Conservation (phyloP, 2,797 vertebrate genomes). For the Coendou prehensilis region DNA sequence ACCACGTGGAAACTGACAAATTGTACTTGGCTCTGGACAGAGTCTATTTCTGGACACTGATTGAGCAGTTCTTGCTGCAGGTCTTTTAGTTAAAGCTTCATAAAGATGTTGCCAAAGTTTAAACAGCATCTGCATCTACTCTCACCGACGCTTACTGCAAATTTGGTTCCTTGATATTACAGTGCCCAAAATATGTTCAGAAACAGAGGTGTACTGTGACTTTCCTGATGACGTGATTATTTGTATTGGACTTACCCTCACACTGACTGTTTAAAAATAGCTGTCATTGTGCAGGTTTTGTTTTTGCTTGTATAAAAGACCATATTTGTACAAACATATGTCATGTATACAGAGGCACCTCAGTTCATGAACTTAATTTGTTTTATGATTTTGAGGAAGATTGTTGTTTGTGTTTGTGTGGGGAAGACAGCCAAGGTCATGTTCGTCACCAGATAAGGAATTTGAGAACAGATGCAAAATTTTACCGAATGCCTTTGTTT, state of each 20-base stretch:
- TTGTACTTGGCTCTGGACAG: not conserved
- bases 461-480: not conserved
- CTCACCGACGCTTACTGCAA: not conserved
- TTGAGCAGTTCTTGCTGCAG: not conserved
- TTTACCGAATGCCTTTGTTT: not conserved
- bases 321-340: not conserved
- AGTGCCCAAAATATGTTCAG: not conserved
- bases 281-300: not conserved
- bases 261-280: not conserved
- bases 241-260: slow-evolving; percentile 3
- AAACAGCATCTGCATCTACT: not conserved
- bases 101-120: not conserved
- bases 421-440: not conserved
- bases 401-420: not conserved
- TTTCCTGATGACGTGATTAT: not conserved
- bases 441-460: not conserved
- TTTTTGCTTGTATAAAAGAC: not conserved
- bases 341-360: not conserved
- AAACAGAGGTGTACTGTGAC: not conserved
- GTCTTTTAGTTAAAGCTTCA: not conserved
- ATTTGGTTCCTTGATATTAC: not conserved
- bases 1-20: not conserved
- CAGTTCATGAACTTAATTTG: not conserved
- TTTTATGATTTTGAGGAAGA: not conserved
- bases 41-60: not conserved